Base-by-base conservation (phyloP, 2,113 vertebrate species). In the Zonotrichia leucophrys region DNA sequence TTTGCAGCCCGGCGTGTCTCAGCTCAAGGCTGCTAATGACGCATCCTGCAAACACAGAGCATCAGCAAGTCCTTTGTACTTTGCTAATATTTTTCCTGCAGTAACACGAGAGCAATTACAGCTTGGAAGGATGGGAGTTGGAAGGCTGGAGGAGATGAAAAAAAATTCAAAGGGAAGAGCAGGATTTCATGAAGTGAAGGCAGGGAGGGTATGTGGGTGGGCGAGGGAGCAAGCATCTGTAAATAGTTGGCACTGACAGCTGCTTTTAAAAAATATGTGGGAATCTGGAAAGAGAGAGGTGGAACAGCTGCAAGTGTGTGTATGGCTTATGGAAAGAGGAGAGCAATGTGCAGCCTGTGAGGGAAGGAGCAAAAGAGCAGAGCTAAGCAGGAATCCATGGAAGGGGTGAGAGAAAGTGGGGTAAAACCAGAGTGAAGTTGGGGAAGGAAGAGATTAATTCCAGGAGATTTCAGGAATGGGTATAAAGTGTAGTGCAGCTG, bases 1-100 rank as follows among this genome's bases (percentile, higher is more conserved):
- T 91, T 92, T 90, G 92, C 79, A 95, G 90, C 92, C 55, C 5
- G 8, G 60, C 11, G 4, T 80, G 62, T 82, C 64, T 92, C 90
- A 88, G 96, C 90, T 94, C 94, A 90, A 83, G 94, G 95, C 94
- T 94, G 92, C 88, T 93, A 94, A 95, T 95, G 95, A 95, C 66
- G 76, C 83, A 81, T 23, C 55, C 49, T 37, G 66, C 82, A 89
- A 96, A 94, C 79, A 90, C 52, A 95, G 95, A 97, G 81, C 77
- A 72, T 96, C 72, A 90, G 94, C 89, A 91, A 90, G 60, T 92
- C 92, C 84, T 91, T 95, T 96, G 89, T 87, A 91, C 81, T 83
- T 89, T 28, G 47, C 82, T 88, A 84, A 89, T 92, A 84, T 90
- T 97, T 92, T 88, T 89, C 80, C 24, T 66, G 62, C 74, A 55